Evolutionary conservation across 2,888 invertebrate genomes (phyloP).

Genomic region (Machimus atricapillus): DNA sequence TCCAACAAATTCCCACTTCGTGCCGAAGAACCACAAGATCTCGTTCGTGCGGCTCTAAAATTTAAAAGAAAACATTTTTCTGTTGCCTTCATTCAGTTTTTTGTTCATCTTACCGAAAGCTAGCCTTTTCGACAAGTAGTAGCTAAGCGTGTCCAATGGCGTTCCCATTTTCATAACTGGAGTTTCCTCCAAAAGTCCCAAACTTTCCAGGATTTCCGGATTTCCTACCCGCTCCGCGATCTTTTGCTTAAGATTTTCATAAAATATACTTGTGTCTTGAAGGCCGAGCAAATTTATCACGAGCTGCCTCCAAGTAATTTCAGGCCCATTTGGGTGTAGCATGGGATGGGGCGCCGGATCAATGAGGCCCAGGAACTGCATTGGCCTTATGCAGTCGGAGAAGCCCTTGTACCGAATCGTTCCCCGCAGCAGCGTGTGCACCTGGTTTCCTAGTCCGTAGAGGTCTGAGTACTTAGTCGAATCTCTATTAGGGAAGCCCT

Average conservation of each 20-base stretch:
- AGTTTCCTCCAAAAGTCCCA: conserved; percentile 87
- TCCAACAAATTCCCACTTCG: conserved; percentile 91
- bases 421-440: conserved; percentile 89
- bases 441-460: conserved; percentile 85
- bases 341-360: conserved; percentile 85
- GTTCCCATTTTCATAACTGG: conserved; percentile 82
- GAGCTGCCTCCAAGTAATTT: conserved; percentile 92
- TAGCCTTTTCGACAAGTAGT: conserved; percentile 83
- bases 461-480: conserved; percentile 86
- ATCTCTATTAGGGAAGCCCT: conserved; percentile 97
- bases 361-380: conserved; percentile 87
- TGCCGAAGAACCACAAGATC: conserved; percentile 95
- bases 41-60: conserved; percentile 77
- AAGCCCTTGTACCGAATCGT: conserved; percentile 94
- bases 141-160: conserved; percentile 91
- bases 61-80: not conserved
- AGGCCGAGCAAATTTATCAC: conserved; percentile 86
- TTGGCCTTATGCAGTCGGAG: conserved; percentile 83
- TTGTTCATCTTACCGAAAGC: conserved; percentile 69
- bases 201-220: conserved; percentile 79
- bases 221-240: conserved; percentile 82
- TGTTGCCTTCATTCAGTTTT: not conserved
- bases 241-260: conserved; percentile 87
- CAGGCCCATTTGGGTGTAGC: conserved; percentile 94
- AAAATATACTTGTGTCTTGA: conserved; percentile 85